Evolutionary conservation across 2,888 invertebrate genomes (phyloP).

Genomic region (Agapetus fuscipes): DNA sequence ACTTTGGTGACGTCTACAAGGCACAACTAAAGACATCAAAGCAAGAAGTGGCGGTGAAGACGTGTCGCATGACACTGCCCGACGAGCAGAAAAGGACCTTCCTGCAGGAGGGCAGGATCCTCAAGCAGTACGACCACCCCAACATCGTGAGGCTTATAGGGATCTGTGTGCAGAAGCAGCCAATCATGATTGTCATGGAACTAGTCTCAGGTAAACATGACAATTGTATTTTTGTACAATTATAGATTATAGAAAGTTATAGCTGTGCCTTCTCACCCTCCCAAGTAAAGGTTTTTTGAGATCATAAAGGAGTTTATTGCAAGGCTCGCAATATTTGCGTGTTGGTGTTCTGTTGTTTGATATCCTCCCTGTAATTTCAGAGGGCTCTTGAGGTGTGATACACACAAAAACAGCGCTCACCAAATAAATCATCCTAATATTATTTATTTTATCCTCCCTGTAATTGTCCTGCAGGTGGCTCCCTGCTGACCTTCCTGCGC

Average conservation of each 20-base stretch:
- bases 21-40: conserved; percentile 75
- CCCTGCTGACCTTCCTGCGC: conserved; percentile 78
- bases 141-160: conserved; percentile 95
- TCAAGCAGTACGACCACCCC: conserved; percentile 94
- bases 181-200: conserved; percentile 99
- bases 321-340: no score
- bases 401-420: no score
- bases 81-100: conserved; percentile 93
- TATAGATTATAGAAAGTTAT: no score
- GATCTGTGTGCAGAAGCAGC: conserved; percentile 95
- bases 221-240: not conserved
- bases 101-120: conserved; percentile 87
- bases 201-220: conserved; percentile 78
- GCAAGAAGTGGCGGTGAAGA: conserved; percentile 91
- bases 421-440: no score
- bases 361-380: no score
- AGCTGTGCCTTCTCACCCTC: no score
- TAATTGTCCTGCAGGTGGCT: conserved; percentile 70
- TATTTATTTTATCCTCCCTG: no score
- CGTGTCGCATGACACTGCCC: conserved; percentile 85
- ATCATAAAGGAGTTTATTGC: no score
- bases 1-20: conserved; percentile 95
- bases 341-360: no score
- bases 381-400: no score
- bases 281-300: not conserved